Evolutionary conservation across 2,888 invertebrate genomes (phyloP).

Genomic region (Lissonota sp.): DNA sequence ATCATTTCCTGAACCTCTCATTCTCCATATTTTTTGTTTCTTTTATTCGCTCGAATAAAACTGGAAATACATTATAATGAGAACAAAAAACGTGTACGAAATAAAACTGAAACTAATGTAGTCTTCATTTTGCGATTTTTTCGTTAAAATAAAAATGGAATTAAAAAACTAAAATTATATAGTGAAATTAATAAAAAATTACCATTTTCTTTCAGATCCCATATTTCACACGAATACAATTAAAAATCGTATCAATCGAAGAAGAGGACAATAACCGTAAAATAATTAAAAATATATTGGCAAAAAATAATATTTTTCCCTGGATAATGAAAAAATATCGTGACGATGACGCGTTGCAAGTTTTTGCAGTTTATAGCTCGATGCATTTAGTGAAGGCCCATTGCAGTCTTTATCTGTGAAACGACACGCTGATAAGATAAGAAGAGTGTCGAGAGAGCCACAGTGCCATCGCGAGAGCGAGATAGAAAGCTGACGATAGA

Average conservation of each 20-base stretch:
- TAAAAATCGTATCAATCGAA: too few relatives aligned
- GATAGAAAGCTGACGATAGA: slow-evolving; percentile 41
- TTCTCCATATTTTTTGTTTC: slow-evolving; percentile 2
- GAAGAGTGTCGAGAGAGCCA: slow-evolving; percentile 51
- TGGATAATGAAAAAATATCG: slow-evolving; percentile 34
- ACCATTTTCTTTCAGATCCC: background rate
- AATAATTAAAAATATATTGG: too few relatives aligned
- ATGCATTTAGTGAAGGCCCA: slow-evolving; percentile 63
- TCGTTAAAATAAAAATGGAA: background rate
- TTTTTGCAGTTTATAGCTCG: slow-evolving; percentile 52
- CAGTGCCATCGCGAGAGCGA: slow-evolving; percentile 47
- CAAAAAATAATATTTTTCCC: background rate
- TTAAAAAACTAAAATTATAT: background rate
- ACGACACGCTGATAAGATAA: slow-evolving; percentile 63
- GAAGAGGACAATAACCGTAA: too few relatives aligned
- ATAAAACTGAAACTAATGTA: background rate
- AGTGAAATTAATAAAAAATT: background rate
- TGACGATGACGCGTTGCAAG: slow-evolving; percentile 23
- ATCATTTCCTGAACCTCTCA: slow-evolving; percentile 53
- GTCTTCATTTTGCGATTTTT: background rate
- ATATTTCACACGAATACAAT: background rate
- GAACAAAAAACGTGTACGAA: background rate
- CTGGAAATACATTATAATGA: background rate
- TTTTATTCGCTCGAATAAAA: background rate
- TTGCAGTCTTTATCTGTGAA: slow-evolving; percentile 63